Evolutionary conservation across 1,140 invertebrate species (phyloP), one percentile per base, ranked within the genome.

Genomic region (Nephila pilipes): DNA sequence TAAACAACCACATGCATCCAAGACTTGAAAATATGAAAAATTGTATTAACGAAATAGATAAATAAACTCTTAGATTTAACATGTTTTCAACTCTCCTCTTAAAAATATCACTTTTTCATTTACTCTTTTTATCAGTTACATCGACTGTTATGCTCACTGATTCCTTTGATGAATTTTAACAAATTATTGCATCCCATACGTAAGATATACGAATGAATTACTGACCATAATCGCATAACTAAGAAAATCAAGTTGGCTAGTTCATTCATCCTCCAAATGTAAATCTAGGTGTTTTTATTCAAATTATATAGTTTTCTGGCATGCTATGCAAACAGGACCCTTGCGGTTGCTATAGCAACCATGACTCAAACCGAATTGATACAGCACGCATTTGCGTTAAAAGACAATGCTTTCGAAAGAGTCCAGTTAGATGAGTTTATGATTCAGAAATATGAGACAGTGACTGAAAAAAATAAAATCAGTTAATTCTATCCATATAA

Each of bases 321-420:
- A 90, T 90, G 65, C 69, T 32, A 57, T 29, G 69, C 88, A 90
- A 90, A 90, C 88, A 90, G 65, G 22, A 80, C 65, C 69, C 69
- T 80, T 80, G 38, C 10, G n/a, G 88, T 90, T 90, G 12, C 69
- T 69, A 58, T 57, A 54, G 75, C 25, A 57, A 90, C 88, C 69
- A 65, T 90, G 88, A 90, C 46, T 90, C 88, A 90, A 90, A 79
- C 88, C 22, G 55, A 75, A 90, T 90, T 90, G 69, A 88, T 88
- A 88, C 63, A 88, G 87, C 88, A 80, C 88, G 65, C 55, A 54
- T 90, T 29, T 90, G 88, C 22, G 18, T 57, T 38, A 5, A 54
- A 25, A 80, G 65, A 58, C 88, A 79, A 90, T 22, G 25, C 36
- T n/a, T 46, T 60, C 12, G 69, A 87, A 65, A 10, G 32, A 18